Conservation (phyloP, 2,888 invertebrate species). For the Ormyrus labotus region DNA sequence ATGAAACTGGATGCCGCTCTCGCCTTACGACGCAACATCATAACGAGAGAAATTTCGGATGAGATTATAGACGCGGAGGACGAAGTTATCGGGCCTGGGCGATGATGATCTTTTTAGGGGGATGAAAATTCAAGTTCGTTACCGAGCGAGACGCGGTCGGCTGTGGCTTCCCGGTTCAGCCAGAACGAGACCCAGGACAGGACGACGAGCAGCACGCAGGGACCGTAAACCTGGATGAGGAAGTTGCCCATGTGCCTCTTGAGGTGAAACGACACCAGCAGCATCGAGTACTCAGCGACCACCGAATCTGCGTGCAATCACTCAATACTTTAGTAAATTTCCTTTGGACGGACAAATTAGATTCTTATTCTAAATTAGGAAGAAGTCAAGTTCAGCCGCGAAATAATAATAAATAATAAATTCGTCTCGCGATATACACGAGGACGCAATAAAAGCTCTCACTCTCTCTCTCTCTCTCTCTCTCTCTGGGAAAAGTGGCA, state of each 20-base stretch:
- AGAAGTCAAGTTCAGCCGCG: too few relatives aligned
- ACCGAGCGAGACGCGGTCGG: slow-evolving; percentile 89
- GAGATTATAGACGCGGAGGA: neutral
- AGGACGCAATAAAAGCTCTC: too few relatives aligned
- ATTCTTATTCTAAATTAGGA: too few relatives aligned
- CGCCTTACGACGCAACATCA: too few relatives aligned
- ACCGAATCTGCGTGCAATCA: slow-evolving; percentile 58
- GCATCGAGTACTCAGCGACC: slow-evolving; percentile 83
- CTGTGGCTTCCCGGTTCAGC: slow-evolving; percentile 90
- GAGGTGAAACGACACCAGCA: slow-evolving; percentile 86
- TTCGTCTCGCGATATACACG: too few relatives aligned
- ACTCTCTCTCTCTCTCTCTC: too few relatives aligned
- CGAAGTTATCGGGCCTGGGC: neutral
- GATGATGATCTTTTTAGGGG: too few relatives aligned
- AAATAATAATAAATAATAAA: too few relatives aligned
- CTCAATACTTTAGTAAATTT: neutral
- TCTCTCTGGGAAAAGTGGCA: too few relatives aligned
- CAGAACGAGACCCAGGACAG: slow-evolving; percentile 92
- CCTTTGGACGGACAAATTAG: too few relatives aligned
- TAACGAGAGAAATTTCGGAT: neutral
- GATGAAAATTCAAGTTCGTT: slow-evolving; percentile 58
- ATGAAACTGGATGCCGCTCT: neutral
- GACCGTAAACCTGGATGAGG: slow-evolving; percentile 90
- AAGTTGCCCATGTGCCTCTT: slow-evolving; percentile 92
- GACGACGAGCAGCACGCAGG: slow-evolving; percentile 89